Evolutionary conservation across 2,113 vertebrate species (phyloP), one percentile per base, ranked within the genome.

Genomic region (Sturnus vulgaris): DNA sequence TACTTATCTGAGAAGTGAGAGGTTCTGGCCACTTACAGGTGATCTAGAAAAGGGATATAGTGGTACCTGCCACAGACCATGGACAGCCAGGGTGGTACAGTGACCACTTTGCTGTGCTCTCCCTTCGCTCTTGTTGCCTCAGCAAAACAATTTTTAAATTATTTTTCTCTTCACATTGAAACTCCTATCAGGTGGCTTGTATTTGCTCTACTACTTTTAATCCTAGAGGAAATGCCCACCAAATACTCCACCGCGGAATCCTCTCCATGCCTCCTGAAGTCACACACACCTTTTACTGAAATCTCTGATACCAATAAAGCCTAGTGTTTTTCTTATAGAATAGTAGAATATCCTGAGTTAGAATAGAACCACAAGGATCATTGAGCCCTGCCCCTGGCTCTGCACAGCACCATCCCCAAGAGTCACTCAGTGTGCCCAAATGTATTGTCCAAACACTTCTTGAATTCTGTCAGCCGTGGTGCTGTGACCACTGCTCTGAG

Each of bases 31-130:
- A 40, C 27, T 63, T 63, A 49, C 21, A 78, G 19, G 52, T 44
- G 28, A 40, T 37, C 42, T 44, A 40, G 56, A 19, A 70, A 53
- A 78, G 10, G 12, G 16, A 56, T 17, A 5, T 0, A 47, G 20
- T 4, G 15, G 5, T 60, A 63, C 31, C 59, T 64, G 11, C 11
- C 11, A 6, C 42, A 60, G 24, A 35, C 7, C 21, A 44, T 3
- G 13, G 22, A 30, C 39, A 80, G 44, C 25, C 69, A 57, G 15
- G 13, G 24, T 44, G 13, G 19, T 5, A 71, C 23, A 30, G 2
- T 25, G 37, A 30, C 13, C 2, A 0, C 20, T 50, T 13, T n/a
- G 19, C 21, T 65, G 7, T 73, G 11, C 2, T 12, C 31, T 5
- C 12, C 25, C 39, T 44, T 69, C 86, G 39, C 17, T 52, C 15